A percentile compares a stretch with the other conserved stretches of the same genome.
These are phyloP conservation scores for Paralichthys olivaceus DNA, from an alignment of 2,113 vertebrate species.

Conservation along the genomic window DNA sequence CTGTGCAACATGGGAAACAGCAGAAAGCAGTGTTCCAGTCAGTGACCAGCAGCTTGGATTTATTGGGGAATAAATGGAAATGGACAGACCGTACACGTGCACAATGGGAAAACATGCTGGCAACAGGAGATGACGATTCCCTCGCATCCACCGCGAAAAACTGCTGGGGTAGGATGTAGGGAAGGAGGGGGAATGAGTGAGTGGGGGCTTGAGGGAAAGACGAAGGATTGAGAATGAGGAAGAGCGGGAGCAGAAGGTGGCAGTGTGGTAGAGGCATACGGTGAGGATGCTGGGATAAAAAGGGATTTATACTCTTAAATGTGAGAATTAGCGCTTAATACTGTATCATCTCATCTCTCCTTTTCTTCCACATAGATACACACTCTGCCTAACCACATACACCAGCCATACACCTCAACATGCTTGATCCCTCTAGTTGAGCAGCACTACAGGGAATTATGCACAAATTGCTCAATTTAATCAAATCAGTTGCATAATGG, in stretches of 20 bases:
- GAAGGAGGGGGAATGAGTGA: neutral
- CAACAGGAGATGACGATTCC: slow-evolving; percentile 26
- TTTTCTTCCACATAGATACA: neutral
- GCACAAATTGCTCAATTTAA: no score
- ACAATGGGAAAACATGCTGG: slow-evolving; percentile 28
- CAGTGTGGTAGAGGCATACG: slow-evolving; percentile 57
- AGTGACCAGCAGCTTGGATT: slow-evolving; percentile 56
- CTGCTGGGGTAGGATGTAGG: neutral
- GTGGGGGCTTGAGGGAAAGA: slow-evolving; percentile 8
- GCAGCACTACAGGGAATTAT: neutral
- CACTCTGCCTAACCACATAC: neutral
- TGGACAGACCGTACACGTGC: slow-evolving; percentile 38
- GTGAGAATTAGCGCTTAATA: neutral
- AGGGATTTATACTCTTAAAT: neutral
- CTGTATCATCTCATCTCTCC: neutral
- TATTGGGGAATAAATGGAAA: slow-evolving; percentile 63
- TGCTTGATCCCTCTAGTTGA: neutral
- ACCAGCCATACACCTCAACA: neutral
- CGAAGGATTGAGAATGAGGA: neutral
- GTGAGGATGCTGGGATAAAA: slow-evolving; percentile 16
- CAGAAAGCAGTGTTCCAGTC: slow-evolving; percentile 61
- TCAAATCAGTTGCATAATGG: no score
- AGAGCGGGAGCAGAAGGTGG: slow-evolving; percentile 16
- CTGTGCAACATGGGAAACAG: slow-evolving; percentile 50
- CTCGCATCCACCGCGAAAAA: neutral